Evolutionary conservation across 1,140 invertebrate species (phyloP).

Genomic region (Panagrolaimus sp.): DNA sequence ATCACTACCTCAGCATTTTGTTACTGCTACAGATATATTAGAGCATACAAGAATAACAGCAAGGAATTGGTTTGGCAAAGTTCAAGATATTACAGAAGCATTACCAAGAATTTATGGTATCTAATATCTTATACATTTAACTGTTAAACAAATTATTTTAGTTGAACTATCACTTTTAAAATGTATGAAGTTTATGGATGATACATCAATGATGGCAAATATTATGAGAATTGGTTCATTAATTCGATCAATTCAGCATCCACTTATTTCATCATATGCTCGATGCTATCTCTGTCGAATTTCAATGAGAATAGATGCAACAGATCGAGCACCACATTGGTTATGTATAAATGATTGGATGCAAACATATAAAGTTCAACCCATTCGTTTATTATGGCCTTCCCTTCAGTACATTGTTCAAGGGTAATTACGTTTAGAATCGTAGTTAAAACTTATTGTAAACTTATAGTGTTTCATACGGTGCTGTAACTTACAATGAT

Average conservation of each 20-base stretch:
- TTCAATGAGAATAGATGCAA: conserved; percentile 34
- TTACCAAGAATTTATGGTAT: conserved; percentile 74
- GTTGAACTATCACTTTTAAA: conserved; percentile 25
- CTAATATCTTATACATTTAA: neutral
- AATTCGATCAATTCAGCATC: conserved; percentile 30
- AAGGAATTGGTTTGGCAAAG: conserved; percentile 98
- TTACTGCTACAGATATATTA: conserved; percentile 69
- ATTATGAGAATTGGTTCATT: conserved; percentile 31
- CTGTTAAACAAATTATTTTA: neutral
- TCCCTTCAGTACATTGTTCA: conserved; percentile 40
- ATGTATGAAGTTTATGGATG: conserved; percentile 39
- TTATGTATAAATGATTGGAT: conserved; percentile 38
- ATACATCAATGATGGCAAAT: conserved; percentile 28
- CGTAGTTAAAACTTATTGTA: no score
- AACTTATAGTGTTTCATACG: conserved; percentile 24
- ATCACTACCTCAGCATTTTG: conserved; percentile 60
- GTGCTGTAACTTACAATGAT: conserved; percentile 42
- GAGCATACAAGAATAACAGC: conserved; percentile 90
- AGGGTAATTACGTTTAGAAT: neutral
- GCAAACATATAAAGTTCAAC: conserved; percentile 33
- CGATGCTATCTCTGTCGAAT: conserved; percentile 38
- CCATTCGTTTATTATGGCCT: conserved; percentile 36
- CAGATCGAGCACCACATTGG: neutral
- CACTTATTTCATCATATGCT: conserved; percentile 38
- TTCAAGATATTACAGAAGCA: conserved; percentile 88